These are phyloP conservation scores for Panulirus ornatus DNA, from an alignment of 1,140 invertebrate genomes.

Conservation along the genomic window DNA sequence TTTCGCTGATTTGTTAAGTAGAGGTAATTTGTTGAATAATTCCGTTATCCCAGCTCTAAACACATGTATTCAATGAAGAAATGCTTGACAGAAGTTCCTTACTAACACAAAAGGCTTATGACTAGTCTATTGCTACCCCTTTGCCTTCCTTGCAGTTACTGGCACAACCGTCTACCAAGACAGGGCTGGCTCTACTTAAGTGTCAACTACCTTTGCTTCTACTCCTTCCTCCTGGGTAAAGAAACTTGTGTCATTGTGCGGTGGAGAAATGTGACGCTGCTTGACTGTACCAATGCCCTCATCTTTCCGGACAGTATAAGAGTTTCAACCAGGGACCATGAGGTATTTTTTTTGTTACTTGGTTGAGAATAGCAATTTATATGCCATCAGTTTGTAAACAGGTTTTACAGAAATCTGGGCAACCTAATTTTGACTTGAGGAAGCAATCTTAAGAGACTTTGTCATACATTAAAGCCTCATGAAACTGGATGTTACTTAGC, in stretches of 20 bases:
- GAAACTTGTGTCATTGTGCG: slow-evolving; percentile 93
- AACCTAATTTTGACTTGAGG: no score
- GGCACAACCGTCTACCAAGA: slow-evolving; percentile 92
- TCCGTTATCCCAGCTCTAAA: no score
- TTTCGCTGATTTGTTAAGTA: no score
- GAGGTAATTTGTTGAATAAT: no score
- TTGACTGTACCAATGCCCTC: slow-evolving; percentile 88
- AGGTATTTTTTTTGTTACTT: slow-evolving; percentile 81
- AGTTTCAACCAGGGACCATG: slow-evolving; percentile 89
- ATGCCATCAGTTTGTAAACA: neutral
- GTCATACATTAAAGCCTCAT: no score
- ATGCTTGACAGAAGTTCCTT: no score
- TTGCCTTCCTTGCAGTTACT: slow-evolving; percentile 84
- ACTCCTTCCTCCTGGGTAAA: slow-evolving; percentile 94
- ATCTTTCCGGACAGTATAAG: slow-evolving; percentile 91
- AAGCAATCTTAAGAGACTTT: no score
- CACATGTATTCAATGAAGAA: no score
- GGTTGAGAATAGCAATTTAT: neutral
- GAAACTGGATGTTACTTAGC: no score
- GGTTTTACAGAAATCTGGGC: no score
- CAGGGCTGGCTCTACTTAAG: slow-evolving; percentile 98
- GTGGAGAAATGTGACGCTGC: slow-evolving; percentile 88
- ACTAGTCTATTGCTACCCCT: no score
- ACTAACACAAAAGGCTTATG: no score
- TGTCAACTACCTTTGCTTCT: slow-evolving; percentile 96